Conservation (phyloP, 1,140 invertebrate genomes). For the Drosophila albomicans region DNA sequence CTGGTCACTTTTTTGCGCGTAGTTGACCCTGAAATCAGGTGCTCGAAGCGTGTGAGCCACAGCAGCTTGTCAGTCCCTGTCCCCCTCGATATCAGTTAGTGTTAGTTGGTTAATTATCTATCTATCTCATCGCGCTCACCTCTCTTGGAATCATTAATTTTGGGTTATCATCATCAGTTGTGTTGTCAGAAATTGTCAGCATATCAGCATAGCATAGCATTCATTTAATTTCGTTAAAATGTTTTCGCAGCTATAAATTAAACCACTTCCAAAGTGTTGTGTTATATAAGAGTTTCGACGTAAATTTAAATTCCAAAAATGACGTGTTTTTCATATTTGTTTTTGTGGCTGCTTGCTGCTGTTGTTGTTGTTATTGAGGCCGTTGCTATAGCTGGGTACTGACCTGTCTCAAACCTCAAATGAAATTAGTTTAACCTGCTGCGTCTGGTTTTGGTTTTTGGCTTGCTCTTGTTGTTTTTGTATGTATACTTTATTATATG, state of each 20-base stretch:
- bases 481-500: conserved; percentile 49
- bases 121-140: not conserved
- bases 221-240: conserved; percentile 46
- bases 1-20: conserved; percentile 34
- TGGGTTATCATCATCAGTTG: conserved; percentile 5
- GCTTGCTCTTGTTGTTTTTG: conserved; percentile 20
- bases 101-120: not conserved
- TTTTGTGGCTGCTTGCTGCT: conserved; percentile 1
- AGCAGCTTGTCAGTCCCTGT: no score
- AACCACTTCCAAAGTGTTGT: conserved; percentile 54
- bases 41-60: conserved; percentile 46
- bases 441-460: conserved; percentile 27
- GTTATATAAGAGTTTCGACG: conserved; percentile 60
- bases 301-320: conserved; percentile 19
- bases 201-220: not conserved
- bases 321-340: conserved; percentile 21
- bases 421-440: conserved; percentile 37
- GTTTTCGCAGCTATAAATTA: conserved; percentile 63
- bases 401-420: conserved; percentile 66
- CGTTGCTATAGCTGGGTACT: conserved; percentile 39
- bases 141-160: conserved; percentile 11
- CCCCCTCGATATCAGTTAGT: no score
- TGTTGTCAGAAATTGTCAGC: not conserved
- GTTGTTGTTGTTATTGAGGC: conserved; percentile 30
- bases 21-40: conserved; percentile 65